Evolutionary conservation across 2,797 vertebrate genomes (phyloP).

Genomic region (Parauchenoglanis ngamensis): DNA sequence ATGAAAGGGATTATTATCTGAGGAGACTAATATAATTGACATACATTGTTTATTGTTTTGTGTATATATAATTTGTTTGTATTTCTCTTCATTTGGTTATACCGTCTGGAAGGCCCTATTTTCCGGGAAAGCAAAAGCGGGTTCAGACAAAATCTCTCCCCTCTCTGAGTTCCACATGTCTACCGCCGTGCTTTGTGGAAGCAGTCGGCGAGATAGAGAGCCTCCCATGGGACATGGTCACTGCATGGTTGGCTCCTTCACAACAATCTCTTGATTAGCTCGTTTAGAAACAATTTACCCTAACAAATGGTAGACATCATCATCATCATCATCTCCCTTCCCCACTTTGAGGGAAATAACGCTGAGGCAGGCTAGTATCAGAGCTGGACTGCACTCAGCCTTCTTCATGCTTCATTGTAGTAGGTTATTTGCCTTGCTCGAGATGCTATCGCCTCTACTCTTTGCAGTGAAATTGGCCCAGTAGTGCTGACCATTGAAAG

Average conservation of each 20-base stretch:
- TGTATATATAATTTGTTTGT: not conserved
- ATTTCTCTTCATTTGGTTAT: constrained; percentile 11
- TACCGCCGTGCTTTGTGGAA: constrained; percentile 36
- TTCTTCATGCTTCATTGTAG: constrained; percentile 64
- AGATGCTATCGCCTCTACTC: constrained; percentile 62
- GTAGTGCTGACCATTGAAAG: constrained; percentile 64
- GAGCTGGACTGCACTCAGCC: constrained; percentile 37
- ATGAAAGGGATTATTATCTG: not conserved
- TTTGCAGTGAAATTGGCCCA: constrained; percentile 60
- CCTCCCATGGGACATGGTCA: constrained; percentile 51
- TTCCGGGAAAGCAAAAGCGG: constrained; percentile 9
- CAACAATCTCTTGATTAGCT: constrained; percentile 67
- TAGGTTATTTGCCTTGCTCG: constrained; percentile 60
- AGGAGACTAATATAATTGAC: not conserved
- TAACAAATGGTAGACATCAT: constrained; percentile 67
- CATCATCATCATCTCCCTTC: constrained; percentile 61
- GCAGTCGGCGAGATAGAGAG: constrained; percentile 44
- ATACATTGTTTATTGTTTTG: not conserved
- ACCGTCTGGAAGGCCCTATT: constrained; percentile 3
- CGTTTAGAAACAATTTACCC: constrained; percentile 69
- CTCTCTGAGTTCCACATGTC: constrained; percentile 43
- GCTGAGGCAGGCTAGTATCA: constrained; percentile 45
- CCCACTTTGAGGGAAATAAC: constrained; percentile 58
- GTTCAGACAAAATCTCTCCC: constrained; percentile 37
- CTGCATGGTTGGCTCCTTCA: constrained; percentile 59